Base-by-base conservation (phyloP, 2,113 vertebrate species). In the Puffinus mauretanicus region DNA sequence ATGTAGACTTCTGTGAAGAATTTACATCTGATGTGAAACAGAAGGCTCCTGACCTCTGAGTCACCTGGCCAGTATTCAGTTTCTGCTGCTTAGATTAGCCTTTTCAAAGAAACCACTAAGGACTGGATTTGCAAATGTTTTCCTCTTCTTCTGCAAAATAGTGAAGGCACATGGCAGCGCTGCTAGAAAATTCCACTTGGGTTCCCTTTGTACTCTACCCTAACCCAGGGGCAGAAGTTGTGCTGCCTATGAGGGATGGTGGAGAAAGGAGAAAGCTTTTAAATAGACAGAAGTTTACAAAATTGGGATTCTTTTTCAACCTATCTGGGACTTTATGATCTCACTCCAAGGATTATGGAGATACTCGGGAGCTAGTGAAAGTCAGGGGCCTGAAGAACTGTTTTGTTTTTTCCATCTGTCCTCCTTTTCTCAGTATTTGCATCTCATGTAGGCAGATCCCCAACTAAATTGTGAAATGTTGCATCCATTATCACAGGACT, bases 401-500 rank as follows among this genome's bases (percentile, higher is more conserved):
- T 18, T 76, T 70, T 75, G 46, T 55, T 89, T 61, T 87, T 94
- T 79, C 49, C 51, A 88, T 90, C 84, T 93, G 79, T 93, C 81
- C 18, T 94, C 69, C n/a, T 75, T 87, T 95, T 91, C 66, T 93
- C 55, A 89, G 44, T 86, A 70, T 88, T 70, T 92, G 49, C 42
- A 17, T 84, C 96, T 79, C 36, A 5, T 46, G 91, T 94, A 94
- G 93, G 86, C 90, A 95, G 87, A 93, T 71, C 90, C 81, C 51
- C 81, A 94, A 57, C 65, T 90, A 87, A 93, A 95, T 88, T 92
- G 77, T 94, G 86, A 97, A 96, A 82, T 95, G 77, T 94, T 26
- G 17, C 81, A 84, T 94, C 60, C 57, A 30, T 96, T 96, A 77
- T 86, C 61, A 13, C 46, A 66, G 76, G 61, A 57, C 47, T 94